phyloP scores from a whole-genome alignment of 2,888 invertebrate genomes.

The Limnephilus auricula region DNA sequence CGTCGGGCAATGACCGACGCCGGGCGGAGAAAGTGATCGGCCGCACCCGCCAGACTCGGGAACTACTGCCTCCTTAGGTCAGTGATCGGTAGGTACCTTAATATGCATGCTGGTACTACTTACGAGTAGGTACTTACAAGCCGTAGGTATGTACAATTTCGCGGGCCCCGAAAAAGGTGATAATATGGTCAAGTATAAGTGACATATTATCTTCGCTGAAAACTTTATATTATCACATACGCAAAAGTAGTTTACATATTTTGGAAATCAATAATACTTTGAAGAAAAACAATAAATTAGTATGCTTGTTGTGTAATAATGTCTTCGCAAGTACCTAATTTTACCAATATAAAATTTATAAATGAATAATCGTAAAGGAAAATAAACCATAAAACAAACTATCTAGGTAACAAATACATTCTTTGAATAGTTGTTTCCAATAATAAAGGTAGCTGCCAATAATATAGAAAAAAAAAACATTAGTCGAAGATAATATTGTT shows the following conservation, averaged over 20 bases:
- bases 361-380: no score
- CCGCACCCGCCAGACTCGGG: constrained; percentile 18
- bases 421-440: no score
- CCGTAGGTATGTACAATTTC: not conserved
- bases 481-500: no score
- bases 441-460: no score
- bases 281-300: no score
- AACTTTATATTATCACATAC: not conserved
- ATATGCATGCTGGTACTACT: not conserved
- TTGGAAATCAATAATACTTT: not conserved
- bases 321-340: no score
- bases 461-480: no score
- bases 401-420: no score
- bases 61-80: not conserved
- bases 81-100: not conserved
- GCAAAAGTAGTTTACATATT: not conserved
- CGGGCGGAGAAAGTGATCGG: constrained; percentile 40
- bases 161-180: not conserved
- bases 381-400: no score
- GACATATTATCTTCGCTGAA: not conserved
- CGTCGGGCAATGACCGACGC: constrained; percentile 35
- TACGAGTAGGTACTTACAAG: not conserved
- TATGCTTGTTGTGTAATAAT: no score
- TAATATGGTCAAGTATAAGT: not conserved
- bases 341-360: no score